Evolutionary conservation across 2,797 vertebrate species (phyloP).

Genomic region (Anguilla marmorata): DNA sequence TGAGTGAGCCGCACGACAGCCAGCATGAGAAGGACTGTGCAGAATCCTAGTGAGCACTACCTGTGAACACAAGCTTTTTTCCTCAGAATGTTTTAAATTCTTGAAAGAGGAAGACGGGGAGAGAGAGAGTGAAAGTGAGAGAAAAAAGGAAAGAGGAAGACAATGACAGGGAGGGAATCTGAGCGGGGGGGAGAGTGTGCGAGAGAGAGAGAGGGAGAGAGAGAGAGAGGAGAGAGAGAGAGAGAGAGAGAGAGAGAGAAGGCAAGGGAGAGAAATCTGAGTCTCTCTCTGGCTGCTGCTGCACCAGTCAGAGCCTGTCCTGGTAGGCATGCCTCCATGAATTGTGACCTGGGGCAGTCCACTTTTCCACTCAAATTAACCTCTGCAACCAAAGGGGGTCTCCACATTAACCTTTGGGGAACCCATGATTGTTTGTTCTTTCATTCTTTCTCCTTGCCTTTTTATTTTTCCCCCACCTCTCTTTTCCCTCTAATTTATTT

Average conservation of each 20-base stretch:
- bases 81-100: neutral
- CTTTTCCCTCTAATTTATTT: slow-evolving; percentile 23
- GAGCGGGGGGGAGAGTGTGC: slow-evolving; percentile 12
- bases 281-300: slow-evolving; percentile 34
- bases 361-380: slow-evolving; percentile 20
- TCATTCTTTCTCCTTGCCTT: slow-evolving; percentile 12
- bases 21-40: neutral
- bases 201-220: neutral
- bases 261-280: slow-evolving; percentile 34
- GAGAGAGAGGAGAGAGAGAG: neutral
- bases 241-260: slow-evolving; percentile 22
- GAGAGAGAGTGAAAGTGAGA: slow-evolving; percentile 23
- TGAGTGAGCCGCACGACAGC: neutral
- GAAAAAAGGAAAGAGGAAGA: slow-evolving; percentile 6
- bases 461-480: neutral
- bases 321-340: neutral
- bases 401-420: slow-evolving; percentile 24
- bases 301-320: slow-evolving; percentile 62
- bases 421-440: neutral
- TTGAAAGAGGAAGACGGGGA: slow-evolving; percentile 1
- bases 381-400: neutral
- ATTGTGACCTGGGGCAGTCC: slow-evolving; percentile 14
- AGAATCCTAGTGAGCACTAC: neutral
- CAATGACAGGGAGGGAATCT: neutral
- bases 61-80: neutral